A percentile compares a stretch with the other conserved stretches of the same genome.
These are phyloP conservation scores for Ariolimax columbianus DNA, from an alignment of 2,888 invertebrate species.

Conservation along the genomic window DNA sequence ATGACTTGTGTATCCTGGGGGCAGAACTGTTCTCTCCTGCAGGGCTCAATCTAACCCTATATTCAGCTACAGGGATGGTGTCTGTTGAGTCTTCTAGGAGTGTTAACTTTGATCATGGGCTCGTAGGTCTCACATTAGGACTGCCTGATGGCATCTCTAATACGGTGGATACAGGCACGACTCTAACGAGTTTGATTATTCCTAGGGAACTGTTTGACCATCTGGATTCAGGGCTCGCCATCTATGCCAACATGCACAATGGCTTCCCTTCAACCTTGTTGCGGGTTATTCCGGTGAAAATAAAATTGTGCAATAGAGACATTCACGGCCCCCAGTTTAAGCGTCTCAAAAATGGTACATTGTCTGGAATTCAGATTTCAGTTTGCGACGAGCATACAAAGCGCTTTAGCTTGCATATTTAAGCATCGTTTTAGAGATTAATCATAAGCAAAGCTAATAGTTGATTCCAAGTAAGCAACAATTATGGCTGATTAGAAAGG, in stretches of 20 bases:
- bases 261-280: neutral
- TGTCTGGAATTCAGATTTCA: neutral
- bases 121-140: neutral
- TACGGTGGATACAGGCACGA: neutral
- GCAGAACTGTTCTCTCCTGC: neutral
- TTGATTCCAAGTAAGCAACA: too few species aligned
- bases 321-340: too few species aligned
- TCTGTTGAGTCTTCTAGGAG: neutral
- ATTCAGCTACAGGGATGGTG: neutral
- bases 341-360: too few species aligned
- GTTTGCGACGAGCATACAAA: neutral
- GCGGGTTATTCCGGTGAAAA: neutral
- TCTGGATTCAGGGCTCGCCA: neutral
- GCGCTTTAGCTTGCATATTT: too few species aligned
- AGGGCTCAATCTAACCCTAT: neutral
- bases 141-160: neutral
- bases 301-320: neutral
- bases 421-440: too few species aligned
- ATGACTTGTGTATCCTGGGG: neutral
- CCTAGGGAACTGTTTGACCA: neutral
- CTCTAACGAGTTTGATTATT: neutral
- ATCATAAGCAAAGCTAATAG: too few species aligned
- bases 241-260: neutral
- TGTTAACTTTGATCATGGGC: neutral
- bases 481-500: too few species aligned